A percentile compares a stretch with the other conserved stretches of the same genome.
Conservation (phyloP, 2,888 invertebrate genomes). For the Trypoxylon attenuatum region DNA sequence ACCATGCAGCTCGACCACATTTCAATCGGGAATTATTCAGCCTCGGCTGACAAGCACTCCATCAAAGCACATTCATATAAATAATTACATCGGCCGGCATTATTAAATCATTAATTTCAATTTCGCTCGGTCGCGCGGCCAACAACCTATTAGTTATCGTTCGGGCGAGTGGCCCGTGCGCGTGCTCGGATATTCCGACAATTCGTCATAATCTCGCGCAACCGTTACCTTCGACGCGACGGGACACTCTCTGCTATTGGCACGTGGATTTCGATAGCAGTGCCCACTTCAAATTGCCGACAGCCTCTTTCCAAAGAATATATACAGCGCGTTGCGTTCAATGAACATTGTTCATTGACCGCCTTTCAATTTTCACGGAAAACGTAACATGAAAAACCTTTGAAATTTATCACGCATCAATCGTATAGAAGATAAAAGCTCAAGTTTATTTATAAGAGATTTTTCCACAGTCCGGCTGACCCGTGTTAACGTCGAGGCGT, state of each 20-base stretch:
- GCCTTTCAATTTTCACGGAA: too few species aligned
- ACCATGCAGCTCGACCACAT: conserved; percentile 56
- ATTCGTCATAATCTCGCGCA: conserved; percentile 41
- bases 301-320: not conserved
- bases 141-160: conserved; percentile 58
- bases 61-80: conserved; percentile 67
- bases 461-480: too few species aligned
- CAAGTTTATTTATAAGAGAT: too few species aligned
- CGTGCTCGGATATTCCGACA: conserved; percentile 41
- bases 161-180: conserved; percentile 30
- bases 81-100: conserved; percentile 65
- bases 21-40: conserved; percentile 66
- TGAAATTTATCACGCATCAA: too few species aligned
- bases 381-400: too few species aligned
- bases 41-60: conserved; percentile 60
- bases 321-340: too few species aligned
- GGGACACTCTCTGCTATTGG: too few species aligned
- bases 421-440: too few species aligned
- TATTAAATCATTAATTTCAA: conserved; percentile 64
- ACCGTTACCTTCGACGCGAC: conserved; percentile 20
- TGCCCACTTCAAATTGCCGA: too few species aligned
- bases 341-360: not conserved
- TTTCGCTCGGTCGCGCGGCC: conserved; percentile 48
- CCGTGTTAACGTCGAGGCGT: too few species aligned
- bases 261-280: too few species aligned